These are phyloP conservation scores for Cryptotermes secundus DNA, from an alignment of 1,140 invertebrate species.

Conservation along the genomic window DNA sequence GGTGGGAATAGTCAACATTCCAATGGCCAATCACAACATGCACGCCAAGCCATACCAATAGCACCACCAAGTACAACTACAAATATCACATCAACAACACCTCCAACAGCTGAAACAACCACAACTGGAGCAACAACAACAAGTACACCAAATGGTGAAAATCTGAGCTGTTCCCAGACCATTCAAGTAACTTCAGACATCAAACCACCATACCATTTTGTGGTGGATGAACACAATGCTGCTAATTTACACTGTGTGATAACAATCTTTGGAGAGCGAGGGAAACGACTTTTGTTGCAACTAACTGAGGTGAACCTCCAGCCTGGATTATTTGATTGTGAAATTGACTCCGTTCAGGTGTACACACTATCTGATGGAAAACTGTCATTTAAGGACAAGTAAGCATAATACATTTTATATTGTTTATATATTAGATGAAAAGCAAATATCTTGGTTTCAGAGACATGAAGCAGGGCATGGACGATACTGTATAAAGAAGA, in stretches of 20 bases:
- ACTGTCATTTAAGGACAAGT: conserved; percentile 2
- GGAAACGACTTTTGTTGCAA: not conserved
- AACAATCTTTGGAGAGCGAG: not conserved
- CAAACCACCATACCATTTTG: not conserved
- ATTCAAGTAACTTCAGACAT: not conserved
- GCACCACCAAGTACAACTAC: not conserved
- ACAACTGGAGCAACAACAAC: not conserved
- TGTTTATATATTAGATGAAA: too few relatives aligned
- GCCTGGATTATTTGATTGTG: not conserved
- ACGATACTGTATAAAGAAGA: too few relatives aligned
- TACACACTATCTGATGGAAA: not conserved
- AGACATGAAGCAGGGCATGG: too few relatives aligned
- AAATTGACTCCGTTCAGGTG: not conserved
- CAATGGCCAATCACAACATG: not conserved
- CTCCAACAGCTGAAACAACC: not conserved
- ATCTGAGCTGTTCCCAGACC: not conserved
- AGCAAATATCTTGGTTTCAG: too few relatives aligned
- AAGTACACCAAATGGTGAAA: not conserved
- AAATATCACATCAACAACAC: not conserved
- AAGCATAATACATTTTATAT: not conserved
- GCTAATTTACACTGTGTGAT: not conserved
- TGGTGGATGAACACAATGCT: not conserved
- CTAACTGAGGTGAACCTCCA: not conserved
- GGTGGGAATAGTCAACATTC: not conserved
- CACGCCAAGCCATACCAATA: not conserved